Evolutionary conservation across 92 coral and sea anemone species (phyloP).

Genomic region (Zoanthus solanderi): DNA sequence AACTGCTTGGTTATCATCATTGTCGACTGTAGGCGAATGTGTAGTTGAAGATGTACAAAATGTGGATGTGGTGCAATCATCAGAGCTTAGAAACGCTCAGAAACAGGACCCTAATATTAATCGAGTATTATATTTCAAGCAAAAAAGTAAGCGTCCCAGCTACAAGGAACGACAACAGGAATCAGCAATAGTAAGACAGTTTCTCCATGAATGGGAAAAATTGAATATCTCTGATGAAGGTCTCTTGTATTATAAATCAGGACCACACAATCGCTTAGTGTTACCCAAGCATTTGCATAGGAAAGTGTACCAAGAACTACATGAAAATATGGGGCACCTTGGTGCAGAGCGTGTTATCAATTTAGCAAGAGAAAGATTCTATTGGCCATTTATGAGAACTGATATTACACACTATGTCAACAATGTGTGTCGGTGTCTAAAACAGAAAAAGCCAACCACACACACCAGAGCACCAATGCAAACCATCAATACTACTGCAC

Average conservation of each 20-base stretch:
- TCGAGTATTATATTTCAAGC: conserved; percentile 55
- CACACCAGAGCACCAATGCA: conserved; percentile 53
- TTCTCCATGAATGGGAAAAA: conserved; percentile 58
- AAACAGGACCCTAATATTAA: conserved; percentile 45
- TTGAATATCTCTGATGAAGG: conserved; percentile 39
- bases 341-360: conserved; percentile 50
- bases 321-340: conserved; percentile 67
- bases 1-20: conserved; percentile 41
- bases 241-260: conserved; percentile 21
- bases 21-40: conserved; percentile 25
- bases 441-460: conserved; percentile 48
- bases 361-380: conserved; percentile 66
- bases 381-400: conserved; percentile 65
- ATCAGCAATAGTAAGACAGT: conserved; percentile 47
- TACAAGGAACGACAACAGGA: conserved; percentile 49
- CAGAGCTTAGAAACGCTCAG: conserved; percentile 48
- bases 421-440: conserved; percentile 60
- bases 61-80: conserved; percentile 12
- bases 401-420: conserved; percentile 64
- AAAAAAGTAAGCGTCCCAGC: conserved; percentile 38
- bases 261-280: conserved; percentile 38
- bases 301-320: conserved; percentile 56
- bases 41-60: conserved; percentile 17
- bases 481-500: conserved; percentile 58
- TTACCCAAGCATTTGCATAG: conserved; percentile 47